Evolutionary conservation across 2,797 vertebrate genomes (phyloP).

Genomic region (Sebastes diaconus): DNA sequence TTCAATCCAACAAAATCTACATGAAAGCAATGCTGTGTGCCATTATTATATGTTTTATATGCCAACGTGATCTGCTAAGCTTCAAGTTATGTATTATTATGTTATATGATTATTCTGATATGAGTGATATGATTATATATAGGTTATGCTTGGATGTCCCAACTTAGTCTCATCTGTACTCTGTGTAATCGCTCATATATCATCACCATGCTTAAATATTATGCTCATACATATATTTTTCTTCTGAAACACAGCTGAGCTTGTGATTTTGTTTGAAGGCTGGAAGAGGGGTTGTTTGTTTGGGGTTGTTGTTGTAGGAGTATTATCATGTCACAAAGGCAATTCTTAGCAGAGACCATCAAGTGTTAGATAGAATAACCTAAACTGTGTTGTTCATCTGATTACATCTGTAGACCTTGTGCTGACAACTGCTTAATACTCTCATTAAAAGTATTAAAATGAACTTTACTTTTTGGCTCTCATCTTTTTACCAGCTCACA

Average conservation of each 20-base stretch:
- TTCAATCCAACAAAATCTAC: background rate
- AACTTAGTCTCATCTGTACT: no score
- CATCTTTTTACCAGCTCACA: background rate
- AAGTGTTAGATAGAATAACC: background rate
- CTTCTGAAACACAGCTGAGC: background rate
- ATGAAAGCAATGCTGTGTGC: background rate
- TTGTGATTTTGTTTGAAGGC: background rate
- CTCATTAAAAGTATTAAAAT: background rate
- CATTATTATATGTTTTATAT: background rate
- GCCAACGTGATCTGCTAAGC: background rate
- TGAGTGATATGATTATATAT: no score
- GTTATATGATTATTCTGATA: background rate
- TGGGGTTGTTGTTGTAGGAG: background rate
- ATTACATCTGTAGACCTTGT: background rate
- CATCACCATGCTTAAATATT: background rate
- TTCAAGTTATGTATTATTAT: background rate
- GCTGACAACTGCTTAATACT: background rate
- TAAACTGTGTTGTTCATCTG: background rate
- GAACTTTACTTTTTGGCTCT: background rate
- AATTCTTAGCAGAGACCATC: background rate
- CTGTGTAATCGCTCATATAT: background rate
- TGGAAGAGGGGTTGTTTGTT: background rate
- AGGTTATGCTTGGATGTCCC: no score
- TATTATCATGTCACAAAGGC: background rate
- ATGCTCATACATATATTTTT: background rate